Evolutionary conservation across 1,140 invertebrate species (phyloP), one percentile per base, ranked within the genome.

Genomic region (Tribolium madens): DNA sequence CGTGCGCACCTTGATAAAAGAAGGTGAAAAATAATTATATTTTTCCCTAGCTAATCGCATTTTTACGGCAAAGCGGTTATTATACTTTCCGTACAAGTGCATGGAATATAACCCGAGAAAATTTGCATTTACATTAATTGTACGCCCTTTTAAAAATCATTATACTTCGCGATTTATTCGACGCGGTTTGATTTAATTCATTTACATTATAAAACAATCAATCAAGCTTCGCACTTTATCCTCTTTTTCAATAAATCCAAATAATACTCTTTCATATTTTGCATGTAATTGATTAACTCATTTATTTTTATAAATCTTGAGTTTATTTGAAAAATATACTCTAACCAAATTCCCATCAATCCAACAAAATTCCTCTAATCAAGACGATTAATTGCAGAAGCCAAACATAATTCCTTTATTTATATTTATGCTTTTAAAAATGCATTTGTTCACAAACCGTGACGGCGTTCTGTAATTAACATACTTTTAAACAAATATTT

Each of bases 21-120:
- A 15, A 73, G 70, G 70, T 73, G 70, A 73, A 73, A 73, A 73
- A 73, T 73, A 73, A 73, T 73, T 73, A 73, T 52, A 73, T 73
- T 73, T 64, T 73, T 73, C 70, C 70, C 70, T n/a, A 50, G 46
- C 70, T 73, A 73, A 73, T 73, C 70, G 70, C 70, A 73, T 53
- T 48, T 47, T 73, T 73, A 73, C 50, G 36, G 70, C 46, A 73
- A 73, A 73, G 70, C 70, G 18, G 47, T 73, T 73, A 73, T 73
- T 73, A 73, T 73, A 53, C 70, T 52, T 73, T 73, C 50, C 70
- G 15, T 52, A 73, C 46, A 48, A 73, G 57, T 64, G 57, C 57
- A 64, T 64, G 57, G 57, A 57, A 64, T 64, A 64, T 64, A 18
- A 33, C 57, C 26, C 12, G 3, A 64, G 57, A 64, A 64, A 64